These are phyloP conservation scores for Ctenochaetus hawaiiensis DNA, from an alignment of 2,797 vertebrate genomes.

Conservation along the genomic window DNA sequence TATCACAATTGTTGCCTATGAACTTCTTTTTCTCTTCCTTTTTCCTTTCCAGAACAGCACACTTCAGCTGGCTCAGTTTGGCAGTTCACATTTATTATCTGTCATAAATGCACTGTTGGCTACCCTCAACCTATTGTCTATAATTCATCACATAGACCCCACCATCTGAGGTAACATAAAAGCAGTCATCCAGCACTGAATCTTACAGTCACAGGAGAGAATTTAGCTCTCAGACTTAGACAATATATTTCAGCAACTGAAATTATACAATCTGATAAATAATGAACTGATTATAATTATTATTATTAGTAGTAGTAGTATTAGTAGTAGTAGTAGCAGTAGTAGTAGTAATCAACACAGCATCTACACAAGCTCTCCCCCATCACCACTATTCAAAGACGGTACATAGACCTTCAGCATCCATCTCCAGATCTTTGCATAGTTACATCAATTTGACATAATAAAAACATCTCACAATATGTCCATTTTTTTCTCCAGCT, in stretches of 20 bases:
- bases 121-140: conserved; percentile 76
- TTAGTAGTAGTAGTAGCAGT: too few species aligned
- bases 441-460: not conserved
- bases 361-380: not conserved
- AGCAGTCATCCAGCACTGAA: conserved; percentile 63
- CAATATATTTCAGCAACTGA: conserved; percentile 25
- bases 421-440: conserved; percentile 1
- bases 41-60: conserved; percentile 73
- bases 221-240: conserved; percentile 25
- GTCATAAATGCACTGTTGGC: conserved; percentile 78
- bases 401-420: not conserved
- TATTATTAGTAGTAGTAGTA: not conserved
- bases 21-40: conserved; percentile 66
- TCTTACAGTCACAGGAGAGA: conserved; percentile 51
- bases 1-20: conserved; percentile 73
- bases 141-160: conserved; percentile 77
- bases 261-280: too few species aligned
- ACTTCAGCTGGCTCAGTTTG: conserved; percentile 74
- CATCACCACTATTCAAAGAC: not conserved
- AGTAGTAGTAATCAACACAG: not conserved
- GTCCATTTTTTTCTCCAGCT: not conserved
- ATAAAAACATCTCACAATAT: not conserved
- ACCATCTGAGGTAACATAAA: conserved; percentile 72
- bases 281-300: conserved; percentile 26
- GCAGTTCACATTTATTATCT: conserved; percentile 81